These are phyloP conservation scores for Stenodema calcarata DNA, from an alignment of 2,888 invertebrate genomes.

Conservation along the genomic window DNA sequence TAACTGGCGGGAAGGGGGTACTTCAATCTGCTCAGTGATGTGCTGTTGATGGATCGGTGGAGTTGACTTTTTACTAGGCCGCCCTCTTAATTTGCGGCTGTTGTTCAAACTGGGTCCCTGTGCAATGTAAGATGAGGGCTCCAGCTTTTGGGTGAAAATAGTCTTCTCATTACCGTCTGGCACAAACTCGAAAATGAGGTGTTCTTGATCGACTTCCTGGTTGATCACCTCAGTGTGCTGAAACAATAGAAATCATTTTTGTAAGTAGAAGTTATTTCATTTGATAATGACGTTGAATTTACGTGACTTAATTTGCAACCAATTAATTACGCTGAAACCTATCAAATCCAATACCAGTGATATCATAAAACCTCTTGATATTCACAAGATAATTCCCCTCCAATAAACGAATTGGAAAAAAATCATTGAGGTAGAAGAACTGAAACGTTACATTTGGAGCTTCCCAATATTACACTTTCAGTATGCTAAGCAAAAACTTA, in stretches of 20 bases:
- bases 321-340: no score
- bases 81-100: background rate
- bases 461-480: no score
- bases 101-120: background rate
- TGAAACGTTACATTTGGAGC: no score
- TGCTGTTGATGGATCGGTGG: background rate
- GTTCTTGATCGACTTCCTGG: slow-evolving; percentile 29
- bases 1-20: background rate
- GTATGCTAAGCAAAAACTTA: no score
- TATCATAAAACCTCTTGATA: no score
- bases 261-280: no score
- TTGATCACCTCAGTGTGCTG: background rate
- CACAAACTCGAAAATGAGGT: slow-evolving; percentile 37
- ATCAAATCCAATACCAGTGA: no score
- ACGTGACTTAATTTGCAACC: no score
- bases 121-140: background rate
- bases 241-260: background rate
- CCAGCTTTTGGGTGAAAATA: background rate
- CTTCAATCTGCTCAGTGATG: background rate
- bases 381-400: no score
- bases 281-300: no score
- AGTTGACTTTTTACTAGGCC: background rate
- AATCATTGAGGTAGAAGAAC: no score
- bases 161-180: slow-evolving; percentile 27
- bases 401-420: no score